A percentile compares a stretch with the other conserved stretches of the same genome.
These are phyloP conservation scores for Heliconius himera DNA, from an alignment of 1,140 invertebrate genomes.

Conservation along the genomic window DNA sequence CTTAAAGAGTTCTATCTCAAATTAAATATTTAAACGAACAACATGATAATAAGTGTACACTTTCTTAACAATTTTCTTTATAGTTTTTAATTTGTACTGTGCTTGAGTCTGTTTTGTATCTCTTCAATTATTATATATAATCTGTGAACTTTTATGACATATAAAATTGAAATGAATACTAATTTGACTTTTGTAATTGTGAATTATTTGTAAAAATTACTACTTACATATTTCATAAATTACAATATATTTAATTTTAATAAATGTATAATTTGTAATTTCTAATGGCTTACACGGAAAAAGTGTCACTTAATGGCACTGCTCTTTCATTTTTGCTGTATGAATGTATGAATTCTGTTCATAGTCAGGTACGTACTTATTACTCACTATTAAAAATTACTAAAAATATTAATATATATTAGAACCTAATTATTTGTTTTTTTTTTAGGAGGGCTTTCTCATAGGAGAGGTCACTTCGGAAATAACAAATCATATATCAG, in stretches of 20 bases:
- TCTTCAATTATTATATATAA: background rate
- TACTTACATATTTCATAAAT: background rate
- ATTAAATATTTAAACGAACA: too few relatives aligned
- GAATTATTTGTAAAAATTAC: constrained; percentile 3
- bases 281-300: constrained; percentile 77
- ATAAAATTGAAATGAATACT: constrained; percentile 10
- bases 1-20: too few relatives aligned
- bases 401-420: background rate
- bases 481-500: constrained; percentile 85
- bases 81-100: too few relatives aligned
- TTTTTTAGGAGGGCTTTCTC: constrained; percentile 85
- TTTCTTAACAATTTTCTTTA: too few relatives aligned
- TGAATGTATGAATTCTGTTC: constrained; percentile 83
- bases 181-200: constrained; percentile 11
- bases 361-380: constrained; percentile 81
- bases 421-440: constrained; percentile 32
- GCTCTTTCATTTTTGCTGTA: constrained; percentile 84
- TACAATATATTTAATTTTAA: background rate
- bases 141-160: constrained; percentile 7
- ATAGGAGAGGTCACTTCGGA: constrained; percentile 83
- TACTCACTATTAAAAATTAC: constrained; percentile 22
- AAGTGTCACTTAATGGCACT: constrained; percentile 81
- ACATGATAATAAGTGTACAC: too few relatives aligned
- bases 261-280: constrained; percentile 12
- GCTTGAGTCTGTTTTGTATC: background rate